phyloP scores from a whole-genome alignment of 2,797 vertebrate species.

The Pangasius macronema region DNA sequence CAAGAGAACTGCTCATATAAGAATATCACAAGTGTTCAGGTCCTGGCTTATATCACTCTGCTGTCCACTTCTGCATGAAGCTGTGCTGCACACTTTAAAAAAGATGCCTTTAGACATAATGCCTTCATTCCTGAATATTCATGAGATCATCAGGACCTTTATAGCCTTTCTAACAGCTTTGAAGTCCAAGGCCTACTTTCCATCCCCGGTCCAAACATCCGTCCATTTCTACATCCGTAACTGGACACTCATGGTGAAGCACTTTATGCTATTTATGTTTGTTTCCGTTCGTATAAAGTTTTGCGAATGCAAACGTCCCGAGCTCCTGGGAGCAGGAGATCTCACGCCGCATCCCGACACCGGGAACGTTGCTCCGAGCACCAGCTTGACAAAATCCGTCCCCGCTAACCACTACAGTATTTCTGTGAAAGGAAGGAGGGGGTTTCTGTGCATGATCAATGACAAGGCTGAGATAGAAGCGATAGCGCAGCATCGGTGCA shows the following conservation, averaged over 20 bases:
- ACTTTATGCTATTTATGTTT: constrained; percentile 42
- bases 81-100: neutral
- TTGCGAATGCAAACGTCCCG: constrained; percentile 50
- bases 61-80: constrained; percentile 66
- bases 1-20: too few species aligned
- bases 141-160: neutral
- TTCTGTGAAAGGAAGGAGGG: constrained; percentile 43
- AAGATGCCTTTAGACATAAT: neutral
- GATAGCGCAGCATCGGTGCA: constrained; percentile 58
- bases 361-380: constrained; percentile 41
- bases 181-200: constrained; percentile 65
- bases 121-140: neutral
- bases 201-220: constrained; percentile 50
- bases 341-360: constrained; percentile 32
- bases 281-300: constrained; percentile 30
- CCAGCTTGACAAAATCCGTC: constrained; percentile 33
- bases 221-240: constrained; percentile 63
- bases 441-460: constrained; percentile 56
- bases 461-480: constrained; percentile 55
- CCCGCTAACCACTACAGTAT: constrained; percentile 42
- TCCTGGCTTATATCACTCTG: neutral
- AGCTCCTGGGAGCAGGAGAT: constrained; percentile 22
- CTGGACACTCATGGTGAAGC: constrained; percentile 53
- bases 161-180: constrained; percentile 60
- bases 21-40: too few species aligned